Base-by-base conservation (phyloP, 1,140 invertebrate species). In the Brachionus asplanchnoidis region DNA sequence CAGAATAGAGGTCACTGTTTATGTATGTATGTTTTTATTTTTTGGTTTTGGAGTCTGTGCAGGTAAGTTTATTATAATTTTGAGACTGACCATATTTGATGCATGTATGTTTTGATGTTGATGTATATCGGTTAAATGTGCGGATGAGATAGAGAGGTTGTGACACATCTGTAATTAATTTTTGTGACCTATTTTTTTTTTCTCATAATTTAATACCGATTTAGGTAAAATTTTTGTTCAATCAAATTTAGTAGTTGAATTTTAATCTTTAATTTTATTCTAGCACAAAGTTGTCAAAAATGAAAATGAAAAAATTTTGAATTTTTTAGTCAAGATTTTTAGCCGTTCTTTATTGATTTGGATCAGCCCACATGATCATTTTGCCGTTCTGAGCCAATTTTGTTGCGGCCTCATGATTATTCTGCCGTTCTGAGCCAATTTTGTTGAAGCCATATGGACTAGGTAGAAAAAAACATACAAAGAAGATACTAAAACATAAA, bases 41-140 rank as follows among this genome's bases (percentile, higher is more conserved):
- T 56, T 68, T 28, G n/a, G n/a, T n/a, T n/a, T n/a, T n/a, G n/a
- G n/a, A 32, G 26, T 68, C n/a, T 40, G 5, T 32, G n/a, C 14
- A 68, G 66, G 66, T 68, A 68, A 68, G 32, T 68, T 68, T 68
- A 68, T 68, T 32, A 68, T 68, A 28, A 68, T 68, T 14, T n/a
- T n/a, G 4, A 66, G n/a, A 5, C 36, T 70, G 3, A 32, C 3
- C 17, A 44, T 9, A 44, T 40, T 32, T 32, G 65, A 68, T 28
- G 6, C 28, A 20, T 73, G n/a, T 70, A 36, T 32, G 14, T 70
- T 36, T 6, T 4, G 4, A 14, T 70, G 36, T 26, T 70, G 14
- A n/a, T n/a, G n/a, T n/a, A n/a, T 70, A 36, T 36, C 26, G 66
- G 26, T 70, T 32, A 70, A 56, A 53, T 17, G 14, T 68, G 5